These are phyloP conservation scores for Ahaetulla prasina DNA, from an alignment of 2,113 vertebrate species.

Conservation along the genomic window DNA sequence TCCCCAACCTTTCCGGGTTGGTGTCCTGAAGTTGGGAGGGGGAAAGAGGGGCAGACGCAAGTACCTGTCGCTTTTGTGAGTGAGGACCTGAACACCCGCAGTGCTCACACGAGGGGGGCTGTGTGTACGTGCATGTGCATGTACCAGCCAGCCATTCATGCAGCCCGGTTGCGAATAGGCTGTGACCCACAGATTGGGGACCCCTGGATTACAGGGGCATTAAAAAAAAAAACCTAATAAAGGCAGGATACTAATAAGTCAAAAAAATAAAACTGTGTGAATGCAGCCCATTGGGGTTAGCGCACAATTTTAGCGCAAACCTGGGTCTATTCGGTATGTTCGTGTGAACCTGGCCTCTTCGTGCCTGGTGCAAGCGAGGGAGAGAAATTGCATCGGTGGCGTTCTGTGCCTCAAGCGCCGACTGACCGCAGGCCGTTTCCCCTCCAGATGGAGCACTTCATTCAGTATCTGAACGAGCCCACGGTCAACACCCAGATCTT, in stretches of 20 bases:
- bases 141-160: too few species aligned
- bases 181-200: background rate
- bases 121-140: too few species aligned
- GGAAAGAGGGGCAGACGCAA: too few species aligned
- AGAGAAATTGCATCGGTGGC: background rate
- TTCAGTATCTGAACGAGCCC: constrained; percentile 87
- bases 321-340: background rate
- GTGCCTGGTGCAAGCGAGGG: background rate
- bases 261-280: background rate
- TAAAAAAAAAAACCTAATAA: background rate
- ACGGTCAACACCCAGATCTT: constrained; percentile 92
- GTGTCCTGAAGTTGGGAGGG: too few species aligned
- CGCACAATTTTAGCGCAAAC: background rate
- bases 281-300: background rate
- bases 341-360: background rate
- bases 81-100: too few species aligned
- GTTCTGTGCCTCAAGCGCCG: background rate
- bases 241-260: too few species aligned
- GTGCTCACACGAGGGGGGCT: too few species aligned
- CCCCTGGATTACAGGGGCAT: background rate
- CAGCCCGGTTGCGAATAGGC: background rate
- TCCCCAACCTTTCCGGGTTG: too few species aligned
- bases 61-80: too few species aligned
- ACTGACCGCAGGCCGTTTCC: background rate
- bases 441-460: constrained; percentile 89